Evolutionary conservation across 2,797 vertebrate species (phyloP).

Genomic region (Arctocebus calabarensis): DNA sequence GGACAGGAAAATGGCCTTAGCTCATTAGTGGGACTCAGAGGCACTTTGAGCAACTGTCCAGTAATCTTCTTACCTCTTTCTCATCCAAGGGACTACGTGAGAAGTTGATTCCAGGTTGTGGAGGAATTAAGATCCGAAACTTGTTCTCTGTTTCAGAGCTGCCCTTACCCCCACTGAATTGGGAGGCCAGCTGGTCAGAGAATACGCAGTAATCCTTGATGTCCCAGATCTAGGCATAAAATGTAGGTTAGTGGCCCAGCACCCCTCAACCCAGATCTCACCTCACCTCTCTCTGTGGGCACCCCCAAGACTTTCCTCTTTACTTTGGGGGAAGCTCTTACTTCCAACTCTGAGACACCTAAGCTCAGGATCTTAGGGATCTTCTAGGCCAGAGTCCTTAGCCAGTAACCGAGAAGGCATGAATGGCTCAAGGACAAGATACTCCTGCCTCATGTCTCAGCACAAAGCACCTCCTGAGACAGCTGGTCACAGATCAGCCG

Average conservation of each 20-base stretch:
- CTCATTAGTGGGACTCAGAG: not conserved
- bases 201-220: conserved; percentile 82
- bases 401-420: not conserved
- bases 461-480: not conserved
- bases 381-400: not conserved
- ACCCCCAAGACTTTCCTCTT: not conserved
- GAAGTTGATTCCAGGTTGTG: not conserved
- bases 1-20: not conserved
- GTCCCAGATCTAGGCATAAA: conserved; percentile 85
- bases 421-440: not conserved
- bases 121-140: conserved; percentile 75
- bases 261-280: not conserved
- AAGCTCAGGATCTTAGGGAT: not conserved
- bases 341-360: not conserved
- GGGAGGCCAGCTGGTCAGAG: not conserved
- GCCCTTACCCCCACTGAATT: fast-evolving
- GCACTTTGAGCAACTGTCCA: not conserved
- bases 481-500: not conserved
- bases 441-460: not conserved
- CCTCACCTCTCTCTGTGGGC: not conserved
- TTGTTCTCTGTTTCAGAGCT: not conserved
- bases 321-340: not conserved
- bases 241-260: not conserved
- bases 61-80: conserved; percentile 66
- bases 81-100: not conserved